Evolutionary conservation across 2,888 invertebrate genomes (phyloP).

Genomic region (Chrysina gloriosa): DNA sequence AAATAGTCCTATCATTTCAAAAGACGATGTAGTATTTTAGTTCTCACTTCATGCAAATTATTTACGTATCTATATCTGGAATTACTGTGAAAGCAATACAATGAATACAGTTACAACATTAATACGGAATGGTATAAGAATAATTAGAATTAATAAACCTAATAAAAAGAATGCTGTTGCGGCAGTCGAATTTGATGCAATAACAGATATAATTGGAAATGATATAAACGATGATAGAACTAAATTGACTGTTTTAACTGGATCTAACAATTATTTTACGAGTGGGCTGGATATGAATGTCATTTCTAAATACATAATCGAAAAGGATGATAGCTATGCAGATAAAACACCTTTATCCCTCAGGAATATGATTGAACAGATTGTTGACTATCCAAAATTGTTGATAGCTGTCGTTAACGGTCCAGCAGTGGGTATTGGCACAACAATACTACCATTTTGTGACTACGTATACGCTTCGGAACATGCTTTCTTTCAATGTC

Average conservation of each 20-base stretch:
- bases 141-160: conserved; percentile 81
- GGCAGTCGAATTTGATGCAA: conserved; percentile 73
- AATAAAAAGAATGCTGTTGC: conserved; percentile 84
- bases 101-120: conserved; percentile 36
- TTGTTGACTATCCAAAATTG: conserved; percentile 90
- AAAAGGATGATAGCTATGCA: conserved; percentile 20
- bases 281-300: conserved; percentile 81
- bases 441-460: conserved; percentile 85
- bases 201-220: conserved; percentile 74
- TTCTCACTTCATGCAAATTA: background rate
- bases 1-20: conserved; percentile 10
- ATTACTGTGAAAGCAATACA: background rate
- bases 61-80: too few species aligned
- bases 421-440: conserved; percentile 91
- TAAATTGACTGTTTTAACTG: conserved; percentile 81
- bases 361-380: conserved; percentile 77
- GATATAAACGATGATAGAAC: conserved; percentile 77
- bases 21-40: background rate
- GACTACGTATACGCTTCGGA: conserved; percentile 92
- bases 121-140: conserved; percentile 65
- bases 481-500: conserved; percentile 86
- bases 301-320: conserved; percentile 16
- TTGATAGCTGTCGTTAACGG: conserved; percentile 92
- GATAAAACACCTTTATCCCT: conserved; percentile 52
- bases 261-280: conserved; percentile 82